Evolutionary conservation across 2,113 vertebrate genomes (phyloP), one percentile per base, ranked within the genome.

Genomic region (Oceanites oceanicus): DNA sequence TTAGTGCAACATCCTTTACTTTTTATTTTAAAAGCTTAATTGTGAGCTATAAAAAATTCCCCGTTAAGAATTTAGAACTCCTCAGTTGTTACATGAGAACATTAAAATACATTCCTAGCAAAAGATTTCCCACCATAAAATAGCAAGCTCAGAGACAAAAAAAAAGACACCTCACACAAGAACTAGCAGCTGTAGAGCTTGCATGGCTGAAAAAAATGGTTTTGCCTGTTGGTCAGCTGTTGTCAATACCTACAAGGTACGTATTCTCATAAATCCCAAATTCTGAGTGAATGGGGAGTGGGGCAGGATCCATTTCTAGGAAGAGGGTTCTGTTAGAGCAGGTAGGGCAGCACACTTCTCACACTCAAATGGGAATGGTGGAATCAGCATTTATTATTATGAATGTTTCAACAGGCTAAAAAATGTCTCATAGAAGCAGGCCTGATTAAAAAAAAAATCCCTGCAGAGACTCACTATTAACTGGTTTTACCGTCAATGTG

Each of bases 31-130:
- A 92, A 95, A 91, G 45, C 84, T 94, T 95, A 93, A 94, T 29
- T 95, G 89, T 94, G 58, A 96, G 50, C 87, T 86, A 87, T 94
- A 94, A 97, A 97, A 96, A 55, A 87, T 61, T 95, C 94, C 92
- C 87, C 85, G 66, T 90, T 79, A 92, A 83, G 86, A 96, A 85
- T 91, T 96, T 83, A 91, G 78, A 90, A 62, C 45, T 75, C 83
- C 26, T 92, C 67, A 38, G 45, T 70, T 87, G 45, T 86, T 95
- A 81, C 58, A 70, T 7, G 36, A 87, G 80, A 90, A 83, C 22
- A 42, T 59, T 90, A 88, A 89, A 95, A 90, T 20, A 50, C 47
- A 79, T 65, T 72, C 58, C 25, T 85, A 79, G 47, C 44, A 72
- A 90, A 97, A 90, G 30, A 85, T 62, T 94, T 89, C 62, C 71